Percentiles rank a stretch among this genome's conserved stretches.
Conservation (phyloP, 1,140 invertebrate genomes). For the Dreissena rostriformis region DNA sequence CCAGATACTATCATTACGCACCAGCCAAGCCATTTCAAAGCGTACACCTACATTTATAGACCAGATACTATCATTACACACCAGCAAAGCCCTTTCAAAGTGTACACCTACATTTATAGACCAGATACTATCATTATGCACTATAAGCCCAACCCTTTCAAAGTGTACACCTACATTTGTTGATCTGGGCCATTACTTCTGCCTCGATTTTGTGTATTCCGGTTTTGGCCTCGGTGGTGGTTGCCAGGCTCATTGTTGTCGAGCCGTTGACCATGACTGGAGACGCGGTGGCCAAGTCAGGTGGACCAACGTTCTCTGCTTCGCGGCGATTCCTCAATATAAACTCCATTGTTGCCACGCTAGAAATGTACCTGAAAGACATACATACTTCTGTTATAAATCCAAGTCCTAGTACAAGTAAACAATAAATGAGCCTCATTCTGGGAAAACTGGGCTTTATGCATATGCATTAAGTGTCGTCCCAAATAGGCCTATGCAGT, state of each 20-base stretch:
- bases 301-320: constrained; percentile 28
- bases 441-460: too few species aligned
- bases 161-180: constrained; percentile 61
- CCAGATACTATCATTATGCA: too few species aligned
- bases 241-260: constrained; percentile 5
- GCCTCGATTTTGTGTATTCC: constrained; percentile 67
- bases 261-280: constrained; percentile 16
- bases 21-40: too few species aligned
- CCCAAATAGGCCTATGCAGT: too few species aligned
- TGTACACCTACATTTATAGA: constrained; percentile 7
- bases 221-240: constrained; percentile 39
- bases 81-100: too few species aligned
- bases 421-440: too few species aligned
- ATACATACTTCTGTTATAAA: neutral
- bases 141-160: too few species aligned
- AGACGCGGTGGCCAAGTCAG: constrained; percentile 29
- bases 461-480: too few species aligned
- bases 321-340: constrained; percentile 55
- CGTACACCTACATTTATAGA: constrained; percentile 64
- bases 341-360: constrained; percentile 54
- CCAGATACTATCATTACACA: neutral
- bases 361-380: neutral
- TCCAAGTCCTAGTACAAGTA: too few species aligned
- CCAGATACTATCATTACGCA: neutral
- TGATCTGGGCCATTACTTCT: constrained; percentile 65